Conservation (phyloP, 2,797 vertebrate species). For the Paratrypauchen microcephalus region DNA sequence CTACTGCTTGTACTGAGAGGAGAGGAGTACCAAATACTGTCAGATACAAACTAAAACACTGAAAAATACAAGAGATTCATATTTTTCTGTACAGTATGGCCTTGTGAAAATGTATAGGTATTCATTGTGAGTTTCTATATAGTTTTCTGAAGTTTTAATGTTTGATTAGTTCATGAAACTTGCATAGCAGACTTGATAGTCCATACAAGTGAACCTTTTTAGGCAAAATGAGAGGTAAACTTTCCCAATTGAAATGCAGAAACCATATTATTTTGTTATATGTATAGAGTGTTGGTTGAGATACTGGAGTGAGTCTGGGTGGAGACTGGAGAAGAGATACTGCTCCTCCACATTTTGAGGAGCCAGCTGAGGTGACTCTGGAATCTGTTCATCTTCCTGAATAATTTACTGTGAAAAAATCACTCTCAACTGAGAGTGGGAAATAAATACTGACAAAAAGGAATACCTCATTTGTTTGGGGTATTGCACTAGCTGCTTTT, state of each 20-base stretch:
- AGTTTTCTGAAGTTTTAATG: not conserved
- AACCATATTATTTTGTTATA: not conserved
- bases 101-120: not conserved
- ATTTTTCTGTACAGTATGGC: not conserved
- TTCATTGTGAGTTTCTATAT: not conserved
- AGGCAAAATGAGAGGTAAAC: not conserved
- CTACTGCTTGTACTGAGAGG: slow-evolving; percentile 10
- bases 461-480: too few relatives aligned
- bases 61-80: not conserved
- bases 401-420: not conserved
- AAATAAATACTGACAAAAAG: too few relatives aligned
- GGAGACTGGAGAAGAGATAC: not conserved
- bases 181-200: too few relatives aligned
- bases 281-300: not conserved
- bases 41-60: slow-evolving; percentile 12
- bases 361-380: not conserved
- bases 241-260: not conserved
- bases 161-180: too few relatives aligned
- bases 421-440: too few relatives aligned
- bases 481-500: too few relatives aligned
- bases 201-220: too few relatives aligned
- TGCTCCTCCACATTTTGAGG: not conserved
- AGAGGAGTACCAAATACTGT: slow-evolving; percentile 1
- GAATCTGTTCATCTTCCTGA: not conserved
- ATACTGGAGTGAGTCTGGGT: not conserved